These are phyloP conservation scores for Psilopsiagon aymara DNA, from an alignment of 2,113 vertebrate genomes.

Conservation along the genomic window DNA sequence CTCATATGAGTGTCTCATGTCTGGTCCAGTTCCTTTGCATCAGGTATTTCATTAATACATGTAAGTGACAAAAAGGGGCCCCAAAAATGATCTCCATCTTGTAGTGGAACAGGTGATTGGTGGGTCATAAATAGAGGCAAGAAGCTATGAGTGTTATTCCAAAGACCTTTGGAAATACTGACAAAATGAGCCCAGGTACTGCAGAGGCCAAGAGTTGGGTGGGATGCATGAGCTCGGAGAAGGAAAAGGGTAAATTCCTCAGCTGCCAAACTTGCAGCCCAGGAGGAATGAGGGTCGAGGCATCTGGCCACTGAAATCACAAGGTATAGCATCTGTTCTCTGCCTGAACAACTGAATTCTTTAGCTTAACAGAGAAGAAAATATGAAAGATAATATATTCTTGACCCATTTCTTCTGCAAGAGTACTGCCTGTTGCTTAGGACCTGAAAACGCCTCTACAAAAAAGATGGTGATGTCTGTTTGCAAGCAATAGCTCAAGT, in stretches of 20 bases:
- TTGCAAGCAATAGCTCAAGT: background rate
- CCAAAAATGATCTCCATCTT: background rate
- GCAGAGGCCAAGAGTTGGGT: background rate
- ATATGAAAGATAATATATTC: background rate
- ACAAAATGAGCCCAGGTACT: background rate
- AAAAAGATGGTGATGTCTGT: background rate
- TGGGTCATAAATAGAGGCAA: background rate
- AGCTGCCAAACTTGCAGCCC: background rate
- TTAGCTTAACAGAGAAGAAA: background rate
- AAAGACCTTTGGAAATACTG: background rate
- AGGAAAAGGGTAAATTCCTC: background rate
- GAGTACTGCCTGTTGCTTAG: background rate
- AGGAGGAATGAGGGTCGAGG: background rate
- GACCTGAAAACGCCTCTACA: background rate
- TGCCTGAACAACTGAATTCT: background rate
- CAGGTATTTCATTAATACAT: background rate
- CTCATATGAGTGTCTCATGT: background rate
- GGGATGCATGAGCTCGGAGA: background rate
- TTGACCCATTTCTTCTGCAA: background rate
- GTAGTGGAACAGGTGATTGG: background rate
- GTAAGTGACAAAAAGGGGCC: background rate
- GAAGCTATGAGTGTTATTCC: background rate
- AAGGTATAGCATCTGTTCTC: background rate
- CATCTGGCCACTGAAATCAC: background rate
- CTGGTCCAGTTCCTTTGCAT: background rate